These are phyloP conservation scores for Arremon brunneinucha DNA, from an alignment of 2,797 vertebrate species.

Conservation along the genomic window DNA sequence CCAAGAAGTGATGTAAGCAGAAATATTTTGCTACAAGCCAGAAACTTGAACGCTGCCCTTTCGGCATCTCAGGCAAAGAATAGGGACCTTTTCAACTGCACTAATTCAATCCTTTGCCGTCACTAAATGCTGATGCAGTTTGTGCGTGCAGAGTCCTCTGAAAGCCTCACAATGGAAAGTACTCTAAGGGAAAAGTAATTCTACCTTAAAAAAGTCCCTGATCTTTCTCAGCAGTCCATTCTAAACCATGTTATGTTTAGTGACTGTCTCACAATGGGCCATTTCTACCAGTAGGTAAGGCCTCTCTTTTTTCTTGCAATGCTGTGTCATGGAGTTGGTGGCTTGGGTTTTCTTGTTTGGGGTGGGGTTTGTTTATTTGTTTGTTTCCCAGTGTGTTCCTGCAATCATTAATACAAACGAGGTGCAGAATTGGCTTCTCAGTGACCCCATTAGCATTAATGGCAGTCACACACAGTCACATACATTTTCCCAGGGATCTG, in stretches of 20 bases:
- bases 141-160: not conserved
- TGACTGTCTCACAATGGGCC: not conserved
- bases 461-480: not conserved
- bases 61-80: not conserved
- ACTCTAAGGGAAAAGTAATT: conserved; percentile 1
- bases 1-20: not conserved
- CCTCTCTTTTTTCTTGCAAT: not conserved
- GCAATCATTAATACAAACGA: not conserved
- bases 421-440: not conserved
- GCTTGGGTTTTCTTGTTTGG: not conserved
- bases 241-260: not conserved
- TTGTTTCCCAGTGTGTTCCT: not conserved
- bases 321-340: not conserved
- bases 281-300: not conserved
- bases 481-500: conserved; percentile 10
- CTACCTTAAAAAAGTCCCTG: not conserved
- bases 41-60: not conserved
- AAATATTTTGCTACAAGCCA: conserved; percentile 25
- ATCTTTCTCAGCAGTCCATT: not conserved
- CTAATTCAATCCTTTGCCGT: not conserved
- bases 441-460: conserved; percentile 22
- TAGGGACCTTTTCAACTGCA: not conserved
- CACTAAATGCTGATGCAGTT: not conserved
- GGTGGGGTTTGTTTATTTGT: not conserved
- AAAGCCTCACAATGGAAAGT: conserved; percentile 8